These are phyloP conservation scores for Andrena minutula DNA, from an alignment of 2,888 invertebrate species.

Conservation along the genomic window DNA sequence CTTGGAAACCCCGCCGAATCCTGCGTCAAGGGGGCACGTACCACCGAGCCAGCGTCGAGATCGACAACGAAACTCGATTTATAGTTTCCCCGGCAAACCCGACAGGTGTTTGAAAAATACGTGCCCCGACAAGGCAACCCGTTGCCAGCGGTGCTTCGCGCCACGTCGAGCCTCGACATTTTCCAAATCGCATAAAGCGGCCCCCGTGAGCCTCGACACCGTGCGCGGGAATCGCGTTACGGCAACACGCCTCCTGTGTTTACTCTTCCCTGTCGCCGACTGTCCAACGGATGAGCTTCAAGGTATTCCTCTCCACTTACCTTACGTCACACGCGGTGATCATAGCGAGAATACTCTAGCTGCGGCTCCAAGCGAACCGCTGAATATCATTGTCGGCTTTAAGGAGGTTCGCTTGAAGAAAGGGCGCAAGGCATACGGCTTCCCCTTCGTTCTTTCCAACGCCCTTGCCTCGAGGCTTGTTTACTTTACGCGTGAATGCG, in stretches of 20 bases:
- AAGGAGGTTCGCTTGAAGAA: no score
- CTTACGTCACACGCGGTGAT: no score
- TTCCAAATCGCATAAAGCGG: constrained; percentile 33
- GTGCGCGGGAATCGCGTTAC: constrained; percentile 22
- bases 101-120: constrained; percentile 65
- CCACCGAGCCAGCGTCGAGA: constrained; percentile 33
- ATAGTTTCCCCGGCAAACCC: constrained; percentile 39
- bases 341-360: no score
- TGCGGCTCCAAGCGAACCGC: no score
- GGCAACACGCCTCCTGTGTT: neutral
- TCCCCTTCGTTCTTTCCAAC: no score
- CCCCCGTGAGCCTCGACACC: constrained; percentile 6
- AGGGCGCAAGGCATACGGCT: no score
- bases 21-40: constrained; percentile 20
- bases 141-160: constrained; percentile 6
- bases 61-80: constrained; percentile 69
- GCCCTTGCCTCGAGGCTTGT: no score
- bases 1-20: neutral
- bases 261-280: constrained; percentile 12
- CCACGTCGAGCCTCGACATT: constrained; percentile 29
- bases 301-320: neutral
- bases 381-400: no score
- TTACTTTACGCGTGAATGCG: no score
- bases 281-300: neutral
- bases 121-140: constrained; percentile 19